Evolutionary conservation across 2,797 vertebrate genomes (phyloP).

Genomic region (Limosa lapponica): DNA sequence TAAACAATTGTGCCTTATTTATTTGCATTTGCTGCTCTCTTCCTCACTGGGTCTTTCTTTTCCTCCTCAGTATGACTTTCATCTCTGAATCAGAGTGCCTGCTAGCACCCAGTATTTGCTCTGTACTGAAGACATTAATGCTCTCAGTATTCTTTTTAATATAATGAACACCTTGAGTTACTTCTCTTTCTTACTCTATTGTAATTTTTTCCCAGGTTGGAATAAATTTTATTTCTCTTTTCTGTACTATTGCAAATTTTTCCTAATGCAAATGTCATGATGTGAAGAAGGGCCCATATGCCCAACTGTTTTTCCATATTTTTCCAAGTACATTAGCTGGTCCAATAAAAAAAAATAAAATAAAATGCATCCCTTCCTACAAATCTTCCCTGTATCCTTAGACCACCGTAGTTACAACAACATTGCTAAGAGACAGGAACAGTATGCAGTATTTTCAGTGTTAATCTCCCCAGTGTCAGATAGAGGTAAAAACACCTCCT

Average conservation of each 20-base stretch:
- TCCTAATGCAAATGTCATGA: neutral
- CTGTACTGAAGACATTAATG: neutral
- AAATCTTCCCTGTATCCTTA: neutral
- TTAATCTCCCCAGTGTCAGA: constrained; percentile 57
- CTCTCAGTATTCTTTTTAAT: neutral
- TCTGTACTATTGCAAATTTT: neutral
- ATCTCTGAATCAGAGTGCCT: neutral
- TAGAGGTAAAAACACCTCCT: constrained; percentile 65
- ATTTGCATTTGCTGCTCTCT: neutral
- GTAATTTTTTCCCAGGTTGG: neutral
- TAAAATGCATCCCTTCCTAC: neutral
- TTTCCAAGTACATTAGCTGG: neutral
- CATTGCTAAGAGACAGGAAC: constrained; percentile 41
- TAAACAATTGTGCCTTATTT: neutral
- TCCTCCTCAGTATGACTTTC: neutral
- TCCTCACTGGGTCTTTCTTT: neutral
- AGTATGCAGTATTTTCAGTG: constrained; percentile 27
- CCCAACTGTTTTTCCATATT: neutral
- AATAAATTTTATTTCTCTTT: neutral
- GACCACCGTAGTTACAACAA: constrained; percentile 21
- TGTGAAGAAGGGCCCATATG: neutral
- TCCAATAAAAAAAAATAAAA: neutral
- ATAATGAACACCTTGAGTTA: neutral
- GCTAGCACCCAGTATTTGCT: neutral
- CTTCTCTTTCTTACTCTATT: neutral